Conservation (phyloP, 2,113 vertebrate species). For the Actenoides hombroni region DNA sequence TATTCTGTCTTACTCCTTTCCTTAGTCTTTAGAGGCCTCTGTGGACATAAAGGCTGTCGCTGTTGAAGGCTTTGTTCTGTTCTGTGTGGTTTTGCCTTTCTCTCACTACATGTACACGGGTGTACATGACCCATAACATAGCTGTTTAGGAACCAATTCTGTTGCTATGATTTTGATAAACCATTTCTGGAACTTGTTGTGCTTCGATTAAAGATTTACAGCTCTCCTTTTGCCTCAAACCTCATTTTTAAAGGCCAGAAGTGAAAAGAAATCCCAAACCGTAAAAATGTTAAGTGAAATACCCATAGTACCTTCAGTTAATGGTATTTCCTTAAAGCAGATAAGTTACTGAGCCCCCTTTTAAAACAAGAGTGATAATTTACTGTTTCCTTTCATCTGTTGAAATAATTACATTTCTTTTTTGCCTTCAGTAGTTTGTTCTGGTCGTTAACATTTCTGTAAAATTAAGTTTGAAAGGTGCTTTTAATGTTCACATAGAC, state of each 20-base stretch:
- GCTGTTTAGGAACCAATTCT: constrained; percentile 12
- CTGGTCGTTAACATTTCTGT: constrained; percentile 81
- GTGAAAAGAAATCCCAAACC: constrained; percentile 33
- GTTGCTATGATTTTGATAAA: neutral
- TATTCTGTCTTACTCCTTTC: neutral
- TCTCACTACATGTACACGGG: neutral
- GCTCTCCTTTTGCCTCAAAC: neutral
- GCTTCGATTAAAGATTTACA: constrained; percentile 37
- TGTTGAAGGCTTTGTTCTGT: neutral
- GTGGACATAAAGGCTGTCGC: neutral
- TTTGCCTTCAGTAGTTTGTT: constrained; percentile 73
- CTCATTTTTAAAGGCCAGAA: constrained; percentile 55
- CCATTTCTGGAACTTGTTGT: neutral
- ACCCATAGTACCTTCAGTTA: constrained; percentile 39
- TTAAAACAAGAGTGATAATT: constrained; percentile 70
- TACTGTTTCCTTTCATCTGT: constrained; percentile 81
- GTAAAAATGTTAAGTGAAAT: constrained; percentile 42
- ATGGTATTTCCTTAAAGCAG: constrained; percentile 64
- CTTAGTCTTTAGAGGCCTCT: neutral
- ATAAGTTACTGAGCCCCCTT: constrained; percentile 37
- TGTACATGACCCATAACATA: neutral
- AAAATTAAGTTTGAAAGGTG: constrained; percentile 78
- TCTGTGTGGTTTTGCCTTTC: neutral
- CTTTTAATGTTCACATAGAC: constrained; percentile 78
- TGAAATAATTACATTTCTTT: constrained; percentile 80